These are phyloP conservation scores for Cancer borealis DNA, from an alignment of 2,888 invertebrate species.

Conservation along the genomic window DNA sequence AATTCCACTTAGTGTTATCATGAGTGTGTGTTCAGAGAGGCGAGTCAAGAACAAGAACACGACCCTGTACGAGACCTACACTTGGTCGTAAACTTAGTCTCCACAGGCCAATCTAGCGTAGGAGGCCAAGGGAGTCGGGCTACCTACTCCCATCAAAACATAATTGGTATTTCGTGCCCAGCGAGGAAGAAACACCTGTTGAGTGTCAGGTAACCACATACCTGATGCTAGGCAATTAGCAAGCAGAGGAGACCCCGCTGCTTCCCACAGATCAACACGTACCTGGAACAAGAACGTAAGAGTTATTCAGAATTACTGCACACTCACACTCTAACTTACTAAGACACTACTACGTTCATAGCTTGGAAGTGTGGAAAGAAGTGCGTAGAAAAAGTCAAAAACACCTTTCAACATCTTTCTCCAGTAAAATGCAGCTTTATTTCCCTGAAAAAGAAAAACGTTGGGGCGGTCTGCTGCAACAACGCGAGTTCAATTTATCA, in stretches of 20 bases:
- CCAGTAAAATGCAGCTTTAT: neutral
- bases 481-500: constrained; percentile 33
- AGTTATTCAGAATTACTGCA: constrained; percentile 6
- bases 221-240: neutral
- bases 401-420: neutral
- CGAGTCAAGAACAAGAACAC: neutral
- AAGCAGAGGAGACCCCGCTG: neutral
- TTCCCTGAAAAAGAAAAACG: neutral
- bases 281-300: constrained; percentile 6
- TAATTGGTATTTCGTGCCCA: constrained; percentile 10
- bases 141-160: neutral
- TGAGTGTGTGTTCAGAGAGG: neutral
- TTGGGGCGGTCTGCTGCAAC: neutral
- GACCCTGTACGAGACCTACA: neutral
- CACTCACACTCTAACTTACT: neutral
- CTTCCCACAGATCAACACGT: neutral
- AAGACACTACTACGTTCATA: neutral
- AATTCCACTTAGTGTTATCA: neutral
- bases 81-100: neutral
- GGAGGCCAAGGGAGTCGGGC: neutral
- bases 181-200: neutral
- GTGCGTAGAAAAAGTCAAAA: neutral
- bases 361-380: neutral
- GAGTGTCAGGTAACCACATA: neutral
- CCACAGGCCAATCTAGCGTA: neutral